Base-by-base conservation (phyloP, 2,113 vertebrate genomes). In the Aptenodytes forsteri region DNA sequence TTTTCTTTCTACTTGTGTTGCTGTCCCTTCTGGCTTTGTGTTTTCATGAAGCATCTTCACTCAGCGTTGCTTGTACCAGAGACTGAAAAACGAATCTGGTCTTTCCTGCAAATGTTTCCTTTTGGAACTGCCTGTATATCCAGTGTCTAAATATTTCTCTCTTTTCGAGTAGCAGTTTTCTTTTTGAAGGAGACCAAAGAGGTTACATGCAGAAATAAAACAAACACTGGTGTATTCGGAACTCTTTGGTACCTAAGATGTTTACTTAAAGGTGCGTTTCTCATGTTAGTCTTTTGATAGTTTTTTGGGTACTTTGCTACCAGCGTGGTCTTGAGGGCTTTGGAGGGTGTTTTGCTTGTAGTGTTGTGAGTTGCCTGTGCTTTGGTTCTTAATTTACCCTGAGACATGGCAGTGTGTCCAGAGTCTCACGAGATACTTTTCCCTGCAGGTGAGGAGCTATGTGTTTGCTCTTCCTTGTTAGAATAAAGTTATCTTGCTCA, bases 101-200 rank as follows among this genome's bases (percentile, higher is more conserved):
- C 71, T 90, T 94, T 95, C 84, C 94, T 97, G 85, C 71, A 54
- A 84, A 50, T 93, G 78, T 97, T 97, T 97, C 94, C 82, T 87
- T 94, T 96, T 83, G 93, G 82, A 87, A 49, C 91, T 94, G 95
- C 94, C 84, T 95, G 94, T 96, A 16, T 96, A 96, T 96, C 49
- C 83, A 82, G 83, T 89, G 76, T 97, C 95, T 97, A 97, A 97
- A 97, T 96, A 96, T 96, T 97, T 97, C 91, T 94, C 69, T 96
- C 73, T 95, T 72, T 91, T 91, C 0, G 89, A 96, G 94, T 95
- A 97, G 95, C 91, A 91, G 87, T 16, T 90, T 95, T 87, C 73
- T 76, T 91, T 92, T 19, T 95, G 94, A 97, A 96, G 91, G 89
- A 94, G 90, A 90, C 87, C 85, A 50, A 96, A 97, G 96, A 95